Evolutionary conservation across 1,140 invertebrate species (phyloP).

Genomic region (Drosophila nigrodunni): DNA sequence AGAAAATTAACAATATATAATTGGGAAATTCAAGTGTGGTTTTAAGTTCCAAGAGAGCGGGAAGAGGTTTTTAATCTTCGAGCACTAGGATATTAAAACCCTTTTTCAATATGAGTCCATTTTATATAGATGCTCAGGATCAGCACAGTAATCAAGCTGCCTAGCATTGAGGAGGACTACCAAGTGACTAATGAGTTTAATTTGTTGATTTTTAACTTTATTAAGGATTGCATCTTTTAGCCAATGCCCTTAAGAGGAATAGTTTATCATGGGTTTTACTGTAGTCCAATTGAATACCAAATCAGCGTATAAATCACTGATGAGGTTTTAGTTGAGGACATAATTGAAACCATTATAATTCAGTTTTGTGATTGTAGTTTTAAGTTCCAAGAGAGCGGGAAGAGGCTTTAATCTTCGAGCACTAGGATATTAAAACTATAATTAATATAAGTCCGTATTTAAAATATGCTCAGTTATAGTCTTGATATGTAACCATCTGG

Average conservation of each 20-base stretch:
- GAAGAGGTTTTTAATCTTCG: conserved; percentile 39
- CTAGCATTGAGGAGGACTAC: conserved; percentile 50
- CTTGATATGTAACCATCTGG: conserved; percentile 3
- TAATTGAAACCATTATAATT: neutral
- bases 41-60: conserved; percentile 59
- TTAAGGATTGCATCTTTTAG: conserved; percentile 53
- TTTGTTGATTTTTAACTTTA: conserved; percentile 68
- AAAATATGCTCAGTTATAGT: conserved; percentile 25
- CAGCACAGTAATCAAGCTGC: conserved; percentile 10
- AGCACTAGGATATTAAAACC: conserved; percentile 60
- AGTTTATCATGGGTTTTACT: conserved; percentile 46
- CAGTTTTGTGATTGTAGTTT: conserved; percentile 15
- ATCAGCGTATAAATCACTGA: conserved; percentile 30
- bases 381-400: conserved; percentile 57
- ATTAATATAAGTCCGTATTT: conserved; percentile 48
- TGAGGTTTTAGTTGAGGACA: conserved; percentile 61
- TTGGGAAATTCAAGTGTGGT: conserved; percentile 18
- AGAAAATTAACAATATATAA: neutral
- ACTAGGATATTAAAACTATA: conserved; percentile 54
- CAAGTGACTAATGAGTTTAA: conserved; percentile 4
- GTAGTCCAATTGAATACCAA: conserved; percentile 70
- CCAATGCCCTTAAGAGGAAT: conserved; percentile 64
- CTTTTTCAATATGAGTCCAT: conserved; percentile 51
- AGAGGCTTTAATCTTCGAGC: conserved; percentile 36
- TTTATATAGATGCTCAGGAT: conserved; percentile 20